phyloP scores from a whole-genome alignment of 2,797 vertebrate species.

The Sebastes steindachneri region DNA sequence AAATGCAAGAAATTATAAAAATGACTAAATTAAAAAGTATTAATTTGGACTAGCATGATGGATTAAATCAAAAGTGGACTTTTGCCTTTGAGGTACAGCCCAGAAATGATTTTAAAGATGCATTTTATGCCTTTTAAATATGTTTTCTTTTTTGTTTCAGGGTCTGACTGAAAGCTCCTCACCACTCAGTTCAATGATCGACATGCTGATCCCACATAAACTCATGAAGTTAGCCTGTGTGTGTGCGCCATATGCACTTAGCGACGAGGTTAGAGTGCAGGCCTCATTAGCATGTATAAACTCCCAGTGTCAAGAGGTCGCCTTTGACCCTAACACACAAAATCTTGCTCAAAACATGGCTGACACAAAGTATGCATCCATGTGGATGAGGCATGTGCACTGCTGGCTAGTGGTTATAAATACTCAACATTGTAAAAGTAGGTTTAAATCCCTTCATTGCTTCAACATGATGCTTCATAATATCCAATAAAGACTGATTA shows the following conservation, averaged over 20 bases:
- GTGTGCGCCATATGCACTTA: constrained; percentile 72
- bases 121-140: background rate
- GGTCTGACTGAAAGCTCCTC: constrained; percentile 33
- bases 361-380: constrained; percentile 55
- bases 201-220: constrained; percentile 61
- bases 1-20: background rate
- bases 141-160: constrained; percentile 2
- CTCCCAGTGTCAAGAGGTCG: constrained; percentile 76
- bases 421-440: background rate
- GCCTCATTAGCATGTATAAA: constrained; percentile 83
- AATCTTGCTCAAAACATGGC: constrained; percentile 70
- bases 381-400: constrained; percentile 41
- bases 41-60: background rate
- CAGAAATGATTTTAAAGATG: background rate
- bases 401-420: background rate
- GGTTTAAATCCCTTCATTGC: background rate
- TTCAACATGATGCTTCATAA: background rate
- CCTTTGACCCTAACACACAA: constrained; percentile 76
- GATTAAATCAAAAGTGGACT: background rate
- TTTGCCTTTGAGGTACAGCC: rapidly evolving
- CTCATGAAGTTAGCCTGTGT: constrained; percentile 49
- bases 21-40: background rate
- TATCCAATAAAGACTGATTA: background rate
- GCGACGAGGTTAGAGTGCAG: constrained; percentile 73
- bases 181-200: constrained; percentile 46